Percentiles rank a stretch among this genome's conserved stretches.
These are phyloP conservation scores for Papilio glaucus DNA, from an alignment of 1,140 invertebrate species.

Conservation along the genomic window DNA sequence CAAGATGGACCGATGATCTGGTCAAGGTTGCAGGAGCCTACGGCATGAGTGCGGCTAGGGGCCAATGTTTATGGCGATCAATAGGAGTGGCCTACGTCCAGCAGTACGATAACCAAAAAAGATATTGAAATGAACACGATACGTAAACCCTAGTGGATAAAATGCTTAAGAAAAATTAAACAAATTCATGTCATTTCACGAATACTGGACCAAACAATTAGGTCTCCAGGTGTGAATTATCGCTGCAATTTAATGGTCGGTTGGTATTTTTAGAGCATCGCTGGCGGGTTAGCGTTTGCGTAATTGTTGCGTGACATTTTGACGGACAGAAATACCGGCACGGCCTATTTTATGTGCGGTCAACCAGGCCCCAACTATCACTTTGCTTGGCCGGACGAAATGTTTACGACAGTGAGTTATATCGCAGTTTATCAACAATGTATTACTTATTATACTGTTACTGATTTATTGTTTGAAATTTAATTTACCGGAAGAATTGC, in stretches of 20 bases:
- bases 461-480: neutral
- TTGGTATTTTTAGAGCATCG: conserved; percentile 53
- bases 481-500: neutral
- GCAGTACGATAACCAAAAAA: no score
- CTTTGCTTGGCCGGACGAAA: conserved; percentile 13
- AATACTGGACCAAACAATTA: conserved; percentile 20
- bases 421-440: neutral
- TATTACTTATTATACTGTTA: neutral
- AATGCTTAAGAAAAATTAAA: neutral
- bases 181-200: neutral
- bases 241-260: conserved; percentile 22
- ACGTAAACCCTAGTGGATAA: neutral
- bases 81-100: no score
- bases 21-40: no score
- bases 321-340: conserved; percentile 72
- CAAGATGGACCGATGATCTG: no score
- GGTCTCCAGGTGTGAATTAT: conserved; percentile 29
- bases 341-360: conserved; percentile 62
- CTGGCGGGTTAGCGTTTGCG: conserved; percentile 60
- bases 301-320: conserved; percentile 73
- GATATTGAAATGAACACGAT: no score
- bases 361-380: conserved; percentile 30
- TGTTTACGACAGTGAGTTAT: neutral
- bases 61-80: no score
- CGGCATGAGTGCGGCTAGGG: no score